A percentile compares a stretch with the other conserved stretches of the same genome.
These are phyloP conservation scores for Taurulus bubalis DNA, from an alignment of 2,113 vertebrate genomes.

Conservation along the genomic window DNA sequence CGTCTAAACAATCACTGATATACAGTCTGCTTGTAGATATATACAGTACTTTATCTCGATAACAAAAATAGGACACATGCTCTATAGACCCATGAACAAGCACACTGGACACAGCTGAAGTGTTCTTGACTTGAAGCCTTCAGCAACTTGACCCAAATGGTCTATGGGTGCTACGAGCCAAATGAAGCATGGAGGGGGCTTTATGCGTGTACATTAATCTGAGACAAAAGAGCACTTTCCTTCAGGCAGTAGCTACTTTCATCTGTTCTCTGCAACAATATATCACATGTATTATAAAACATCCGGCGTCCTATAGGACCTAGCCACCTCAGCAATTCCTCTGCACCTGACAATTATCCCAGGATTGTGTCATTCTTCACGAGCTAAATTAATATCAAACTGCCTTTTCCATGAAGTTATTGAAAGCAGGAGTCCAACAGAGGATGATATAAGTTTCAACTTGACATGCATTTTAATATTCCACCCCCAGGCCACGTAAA, in stretches of 20 bases:
- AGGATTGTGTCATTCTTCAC: neutral
- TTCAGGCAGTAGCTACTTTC: constrained; percentile 25
- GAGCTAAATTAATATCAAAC: constrained; percentile 8
- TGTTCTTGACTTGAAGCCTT: constrained; percentile 51
- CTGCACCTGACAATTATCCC: constrained; percentile 24
- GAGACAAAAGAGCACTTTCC: constrained; percentile 48
- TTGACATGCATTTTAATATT: constrained; percentile 10
- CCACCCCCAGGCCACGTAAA: constrained; percentile 11
- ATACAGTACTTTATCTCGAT: neutral
- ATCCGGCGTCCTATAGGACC: neutral
- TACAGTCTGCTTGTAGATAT: neutral
- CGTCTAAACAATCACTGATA: neutral
- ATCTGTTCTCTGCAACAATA: constrained; percentile 43
- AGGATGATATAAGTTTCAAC: neutral
- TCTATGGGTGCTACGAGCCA: constrained; percentile 46
- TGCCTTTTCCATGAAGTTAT: constrained; percentile 15
- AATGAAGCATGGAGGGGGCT: constrained; percentile 34
- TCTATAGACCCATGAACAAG: constrained; percentile 35
- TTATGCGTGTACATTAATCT: constrained; percentile 46
- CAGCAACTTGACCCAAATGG: constrained; percentile 69
- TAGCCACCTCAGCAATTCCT: neutral
- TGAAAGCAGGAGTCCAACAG: constrained; percentile 21
- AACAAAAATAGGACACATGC: neutral
- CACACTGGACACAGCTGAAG: constrained; percentile 21
- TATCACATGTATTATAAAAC: constrained; percentile 16